Evolutionary conservation across 2,797 vertebrate species (phyloP), one percentile per base, ranked within the genome.

Genomic region (Gallinago nigripennis): DNA sequence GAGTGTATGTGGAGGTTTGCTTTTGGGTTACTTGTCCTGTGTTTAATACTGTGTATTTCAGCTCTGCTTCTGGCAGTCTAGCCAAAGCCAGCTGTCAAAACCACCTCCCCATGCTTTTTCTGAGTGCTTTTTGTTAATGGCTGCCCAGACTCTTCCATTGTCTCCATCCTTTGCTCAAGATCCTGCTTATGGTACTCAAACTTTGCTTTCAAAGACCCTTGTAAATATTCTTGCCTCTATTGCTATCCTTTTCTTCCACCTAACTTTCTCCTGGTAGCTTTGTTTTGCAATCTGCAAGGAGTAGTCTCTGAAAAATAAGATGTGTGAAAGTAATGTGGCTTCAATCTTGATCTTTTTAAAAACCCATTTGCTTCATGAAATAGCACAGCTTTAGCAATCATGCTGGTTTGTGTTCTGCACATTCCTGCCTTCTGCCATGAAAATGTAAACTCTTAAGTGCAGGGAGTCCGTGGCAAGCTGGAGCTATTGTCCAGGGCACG

Each of bases 311-410:
- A 75, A 70, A 80, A 86, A 50, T 41, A 79, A 4, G 16, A 41
- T 0, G 0, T 0, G 2, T 78, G 17, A 18, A 39, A 81, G 54
- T 71, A 72, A 69, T 76, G 65, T 48, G 43, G 31, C 50, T 65
- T 90, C 21, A 17, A 31, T 79, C 56, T 83, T 86, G 35, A 92
- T 66, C 87, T 92, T 87, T 68, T 85, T 76, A 90, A 88, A 92
- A 91, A 14, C 20, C 20, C 33, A 57, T 89, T 92, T 88, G 30
- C 65, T 90, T 66, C 16, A 6, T 60, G 61, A 54, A 78, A 11
- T 60, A 69, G 41, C 41, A 28, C 19, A 51, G 84, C 41, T 91
- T 84, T 45, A 41, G n/a, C 51, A 41, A 9, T 28, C 33, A 24
- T 91, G 33, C 27, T 0, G 1, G 28, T 72, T 31, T 86, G 31